Percentiles rank a stretch among this genome's conserved stretches.
These are phyloP conservation scores for Hassar affinis DNA, from an alignment of 2,113 vertebrate genomes.

Conservation along the genomic window DNA sequence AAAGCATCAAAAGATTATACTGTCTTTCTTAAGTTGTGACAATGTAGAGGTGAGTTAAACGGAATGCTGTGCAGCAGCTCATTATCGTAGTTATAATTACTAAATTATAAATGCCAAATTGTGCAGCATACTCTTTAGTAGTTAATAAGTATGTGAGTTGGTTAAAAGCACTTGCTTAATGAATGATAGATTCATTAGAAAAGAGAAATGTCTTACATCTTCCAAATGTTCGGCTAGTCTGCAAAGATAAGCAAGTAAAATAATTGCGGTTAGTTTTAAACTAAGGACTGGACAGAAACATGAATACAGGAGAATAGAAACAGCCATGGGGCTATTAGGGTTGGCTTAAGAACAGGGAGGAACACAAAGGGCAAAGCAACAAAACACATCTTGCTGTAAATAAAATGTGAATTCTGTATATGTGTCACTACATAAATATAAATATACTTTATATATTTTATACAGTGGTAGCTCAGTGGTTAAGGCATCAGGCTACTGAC, in stretches of 20 bases:
- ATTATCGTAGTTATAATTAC: background rate
- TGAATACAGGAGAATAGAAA: constrained; percentile 6
- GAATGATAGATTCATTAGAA: constrained; percentile 20
- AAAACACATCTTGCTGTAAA: background rate
- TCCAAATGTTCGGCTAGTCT: constrained; percentile 83
- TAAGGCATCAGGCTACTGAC: background rate
- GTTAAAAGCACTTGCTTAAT: constrained; percentile 12
- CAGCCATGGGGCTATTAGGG: background rate
- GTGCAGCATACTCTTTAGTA: constrained; percentile 2
- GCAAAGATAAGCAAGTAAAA: constrained; percentile 71
- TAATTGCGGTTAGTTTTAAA: constrained; percentile 24
- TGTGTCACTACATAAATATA: no score
- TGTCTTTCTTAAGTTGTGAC: background rate
- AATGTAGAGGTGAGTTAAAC: background rate
- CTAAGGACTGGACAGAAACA: background rate
- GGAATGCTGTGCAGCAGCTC: background rate
- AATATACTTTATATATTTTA: background rate
- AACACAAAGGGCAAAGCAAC: background rate
- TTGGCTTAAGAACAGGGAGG: background rate
- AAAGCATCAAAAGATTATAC: background rate
- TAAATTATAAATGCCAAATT: constrained; percentile 6
- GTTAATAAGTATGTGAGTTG: constrained; percentile 9
- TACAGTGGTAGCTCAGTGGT: background rate
- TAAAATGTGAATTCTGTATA: background rate
- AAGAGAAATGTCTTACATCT: constrained; percentile 88